Evolutionary conservation across 2,888 invertebrate species (phyloP), one percentile per base, ranked within the genome.

Genomic region (Laspeyria flexula): DNA sequence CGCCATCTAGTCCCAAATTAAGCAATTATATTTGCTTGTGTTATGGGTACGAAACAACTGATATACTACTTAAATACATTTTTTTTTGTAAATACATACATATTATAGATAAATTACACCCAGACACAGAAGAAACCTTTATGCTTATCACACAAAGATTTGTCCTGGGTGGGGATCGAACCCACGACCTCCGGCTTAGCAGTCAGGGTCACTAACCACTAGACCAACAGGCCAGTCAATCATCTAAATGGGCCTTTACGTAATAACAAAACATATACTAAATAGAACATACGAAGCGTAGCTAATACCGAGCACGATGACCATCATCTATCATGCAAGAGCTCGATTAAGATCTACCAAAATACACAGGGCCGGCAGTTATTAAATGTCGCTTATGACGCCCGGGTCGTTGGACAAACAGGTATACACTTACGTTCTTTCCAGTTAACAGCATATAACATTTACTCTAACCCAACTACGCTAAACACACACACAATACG

Each of bases 401-500:
- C 16, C 39, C 38, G 21, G 37, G 33, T 46, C 38, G 42, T 45
- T 41, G 51, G 31, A 55, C 41, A 39, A 42, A 48, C 31, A 39
- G 37, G 55, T 52, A 59, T 52, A 69, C 56, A 67, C 42, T 53
- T 57, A 63, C 55, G 47, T 31, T 49, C 25, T 38, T 44, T 55
- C 58, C 63, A 56, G 52, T 52, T 31, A 57, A 48, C 47, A 55
- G 53, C 50, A 51, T 41, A 53, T 31, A 57, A 57, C 23, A 39
- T 55, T 47, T 39, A 59, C 25, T 46, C 40, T 62, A 65, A 46
- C 42, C 52, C 50, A 61, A 44, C 54, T 66, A 65, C 68, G 57
- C 27, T 53, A 55, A 52, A 60, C 53, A 60, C 69, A 55, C 62
- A 60, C 51, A 67, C 52, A 52, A 54, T 62, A 65, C 46, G 50